Evolutionary conservation across 1,140 invertebrate genomes (phyloP).

Genomic region (Drosophila chauvacae): DNA sequence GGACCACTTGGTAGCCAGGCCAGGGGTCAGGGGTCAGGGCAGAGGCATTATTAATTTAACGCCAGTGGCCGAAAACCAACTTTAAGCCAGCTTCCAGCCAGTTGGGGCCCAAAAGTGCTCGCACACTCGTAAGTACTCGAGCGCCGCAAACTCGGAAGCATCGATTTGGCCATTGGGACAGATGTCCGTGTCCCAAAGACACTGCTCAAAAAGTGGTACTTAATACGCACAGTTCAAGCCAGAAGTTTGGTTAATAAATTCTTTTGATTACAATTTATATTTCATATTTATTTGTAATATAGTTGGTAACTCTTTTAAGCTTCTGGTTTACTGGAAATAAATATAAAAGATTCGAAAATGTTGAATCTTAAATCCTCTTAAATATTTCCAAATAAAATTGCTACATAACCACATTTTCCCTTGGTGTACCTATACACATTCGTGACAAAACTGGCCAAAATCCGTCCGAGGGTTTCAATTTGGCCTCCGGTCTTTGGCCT

Average conservation of each 20-base stretch:
- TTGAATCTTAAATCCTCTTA: neutral
- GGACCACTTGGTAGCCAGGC: slow-evolving; percentile 30
- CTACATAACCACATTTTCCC: neutral
- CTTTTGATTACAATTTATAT: neutral
- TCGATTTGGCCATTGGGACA: slow-evolving; percentile 52
- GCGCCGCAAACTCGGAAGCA: slow-evolving; percentile 37
- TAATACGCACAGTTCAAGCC: neutral
- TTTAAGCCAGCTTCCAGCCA: slow-evolving; percentile 12
- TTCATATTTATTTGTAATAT: neutral
- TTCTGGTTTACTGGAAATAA: neutral
- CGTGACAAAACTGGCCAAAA: slow-evolving; percentile 54
- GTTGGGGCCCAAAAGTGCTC: slow-evolving; percentile 6
- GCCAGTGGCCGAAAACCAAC: slow-evolving; percentile 24
- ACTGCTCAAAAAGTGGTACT: neutral
- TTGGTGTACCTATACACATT: neutral
- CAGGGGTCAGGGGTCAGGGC: neutral
- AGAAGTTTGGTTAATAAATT: neutral
- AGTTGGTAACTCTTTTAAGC: too few species aligned
- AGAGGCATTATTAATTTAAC: slow-evolving; percentile 39
- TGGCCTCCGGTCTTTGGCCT: neutral
- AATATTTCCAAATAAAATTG: neutral
- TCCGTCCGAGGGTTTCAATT: slow-evolving; percentile 43
- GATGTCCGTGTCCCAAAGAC: slow-evolving; percentile 6
- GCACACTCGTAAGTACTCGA: slow-evolving; percentile 31
- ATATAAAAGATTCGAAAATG: neutral